Percentiles rank a stretch among this genome's conserved stretches.
Conservation (phyloP, 2,888 invertebrate genomes). For the Ctena decussata region DNA sequence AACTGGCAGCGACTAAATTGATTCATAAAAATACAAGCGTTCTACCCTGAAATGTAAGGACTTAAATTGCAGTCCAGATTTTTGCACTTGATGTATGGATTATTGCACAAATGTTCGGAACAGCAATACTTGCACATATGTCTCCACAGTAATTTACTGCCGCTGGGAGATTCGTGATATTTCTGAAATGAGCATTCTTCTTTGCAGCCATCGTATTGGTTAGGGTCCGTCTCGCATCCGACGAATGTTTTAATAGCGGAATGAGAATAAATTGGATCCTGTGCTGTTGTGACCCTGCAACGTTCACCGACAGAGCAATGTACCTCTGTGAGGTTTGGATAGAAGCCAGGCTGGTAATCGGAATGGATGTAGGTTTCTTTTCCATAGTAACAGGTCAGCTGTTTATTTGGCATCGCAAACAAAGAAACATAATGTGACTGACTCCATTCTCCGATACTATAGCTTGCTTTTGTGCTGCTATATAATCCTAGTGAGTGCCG, state of each 20-base stretch:
- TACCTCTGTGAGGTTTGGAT: neutral
- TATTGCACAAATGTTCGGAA: neutral
- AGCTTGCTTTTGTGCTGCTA: neutral
- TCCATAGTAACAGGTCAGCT: neutral
- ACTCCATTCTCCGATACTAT: neutral
- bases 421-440: neutral
- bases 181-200: neutral
- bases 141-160: neutral
- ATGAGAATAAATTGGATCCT: neutral
- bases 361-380: neutral
- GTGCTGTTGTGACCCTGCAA: neutral
- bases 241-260: neutral
- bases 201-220: neutral
- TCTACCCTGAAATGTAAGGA: too few relatives aligned
- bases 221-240: neutral
- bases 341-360: neutral
- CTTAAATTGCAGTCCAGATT: neutral
- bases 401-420: neutral
- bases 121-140: constrained; percentile 1
- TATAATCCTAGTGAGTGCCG: neutral
- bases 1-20: too few relatives aligned
- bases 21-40: too few relatives aligned
- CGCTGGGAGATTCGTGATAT: neutral
- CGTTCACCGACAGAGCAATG: neutral
- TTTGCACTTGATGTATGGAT: neutral